Base-by-base conservation (phyloP, 2,113 vertebrate species). In the Pelobates fuscus region DNA sequence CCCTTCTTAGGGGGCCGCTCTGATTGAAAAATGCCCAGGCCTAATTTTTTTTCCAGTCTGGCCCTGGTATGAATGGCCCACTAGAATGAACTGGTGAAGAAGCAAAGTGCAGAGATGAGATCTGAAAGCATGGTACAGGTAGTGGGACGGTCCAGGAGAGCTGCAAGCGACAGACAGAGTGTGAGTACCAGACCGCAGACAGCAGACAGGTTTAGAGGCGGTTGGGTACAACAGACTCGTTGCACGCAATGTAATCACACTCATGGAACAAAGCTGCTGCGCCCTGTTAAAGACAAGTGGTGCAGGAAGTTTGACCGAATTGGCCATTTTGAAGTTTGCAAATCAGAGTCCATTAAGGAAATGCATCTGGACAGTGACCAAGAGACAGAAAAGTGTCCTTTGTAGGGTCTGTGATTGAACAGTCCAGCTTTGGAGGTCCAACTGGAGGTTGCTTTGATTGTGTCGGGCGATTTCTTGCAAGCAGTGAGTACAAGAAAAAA, bases 91-190 rank as follows among this genome's bases (percentile, higher is more conserved):
- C n/a, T n/a, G n/a, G n/a, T n/a, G n/a, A n/a, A n/a, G n/a, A n/a
- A n/a, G n/a, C n/a, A n/a, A n/a, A n/a, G n/a, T n/a, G n/a, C n/a
- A n/a, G n/a, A n/a, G n/a, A n/a, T n/a, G n/a, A n/a, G n/a, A n/a
- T n/a, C n/a, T n/a, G n/a, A n/a, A n/a, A n/a, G n/a, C 55, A 66
- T 69, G 41, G 71, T 63, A 18, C 26, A 24, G 12, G 71, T 54
- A 41, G 57, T 76, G 10, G 20, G 18, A 6, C 5, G 17, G 49
- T 52, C n/a, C 49, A 52, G 49, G 49, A 52, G 49, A 52, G 49
- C n/a, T n/a, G n/a, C n/a, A n/a, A n/a, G n/a, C n/a, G n/a, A n/a
- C n/a, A n/a, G n/a, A n/a, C n/a, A n/a, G 49, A n/a, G n/a, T 52
- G 32, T 52, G 49, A 17, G n/a, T 11, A 20, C 6, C 49, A 52